Percentiles rank a stretch among this genome's conserved stretches.
phyloP scores from a whole-genome alignment of 2,888 invertebrate species.

The Conops quadrifasciatus region DNA sequence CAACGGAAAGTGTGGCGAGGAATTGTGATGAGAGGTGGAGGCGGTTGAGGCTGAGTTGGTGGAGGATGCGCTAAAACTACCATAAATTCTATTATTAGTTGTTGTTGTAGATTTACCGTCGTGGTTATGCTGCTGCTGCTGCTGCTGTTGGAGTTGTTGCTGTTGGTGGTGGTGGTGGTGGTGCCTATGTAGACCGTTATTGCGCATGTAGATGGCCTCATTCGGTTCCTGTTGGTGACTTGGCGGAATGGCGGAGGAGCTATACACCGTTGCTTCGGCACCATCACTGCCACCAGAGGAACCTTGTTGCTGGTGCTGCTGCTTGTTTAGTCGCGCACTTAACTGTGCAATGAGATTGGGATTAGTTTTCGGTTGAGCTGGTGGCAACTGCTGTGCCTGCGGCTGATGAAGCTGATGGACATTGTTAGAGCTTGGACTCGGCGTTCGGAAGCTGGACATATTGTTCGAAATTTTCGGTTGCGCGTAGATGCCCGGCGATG shows the following conservation, averaged over 20 bases:
- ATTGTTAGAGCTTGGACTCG: conserved; percentile 59
- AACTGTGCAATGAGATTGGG: conserved; percentile 65
- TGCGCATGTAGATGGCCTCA: conserved; percentile 53
- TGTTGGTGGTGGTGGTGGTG: conserved; percentile 46
- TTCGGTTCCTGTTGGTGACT: conserved; percentile 52
- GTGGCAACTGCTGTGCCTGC: conserved; percentile 48
- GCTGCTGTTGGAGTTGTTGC: conserved; percentile 47
- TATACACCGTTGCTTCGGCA: neutral
- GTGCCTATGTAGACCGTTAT: conserved; percentile 47
- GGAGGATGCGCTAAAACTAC: conserved; percentile 60
- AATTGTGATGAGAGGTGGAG: conserved; percentile 50
- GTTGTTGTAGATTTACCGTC: conserved; percentile 64
- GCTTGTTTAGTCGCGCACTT: conserved; percentile 62
- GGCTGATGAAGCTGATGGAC: conserved; percentile 46
- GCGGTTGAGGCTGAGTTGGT: conserved; percentile 42
- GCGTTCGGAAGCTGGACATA: conserved; percentile 64
- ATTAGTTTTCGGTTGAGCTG: conserved; percentile 63
- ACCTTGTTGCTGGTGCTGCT: conserved; percentile 51
- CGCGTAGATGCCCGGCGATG: conserved; percentile 64
- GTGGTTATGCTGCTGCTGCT: conserved; percentile 60
- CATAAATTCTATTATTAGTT: conserved; percentile 61
- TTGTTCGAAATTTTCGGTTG: conserved; percentile 64
- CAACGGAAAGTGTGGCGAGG: conserved; percentile 60
- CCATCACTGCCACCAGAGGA: conserved; percentile 57
- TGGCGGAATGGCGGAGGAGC: conserved; percentile 48